phyloP scores from a whole-genome alignment of 1,140 invertebrate species.

The Littorina saxatilis region DNA sequence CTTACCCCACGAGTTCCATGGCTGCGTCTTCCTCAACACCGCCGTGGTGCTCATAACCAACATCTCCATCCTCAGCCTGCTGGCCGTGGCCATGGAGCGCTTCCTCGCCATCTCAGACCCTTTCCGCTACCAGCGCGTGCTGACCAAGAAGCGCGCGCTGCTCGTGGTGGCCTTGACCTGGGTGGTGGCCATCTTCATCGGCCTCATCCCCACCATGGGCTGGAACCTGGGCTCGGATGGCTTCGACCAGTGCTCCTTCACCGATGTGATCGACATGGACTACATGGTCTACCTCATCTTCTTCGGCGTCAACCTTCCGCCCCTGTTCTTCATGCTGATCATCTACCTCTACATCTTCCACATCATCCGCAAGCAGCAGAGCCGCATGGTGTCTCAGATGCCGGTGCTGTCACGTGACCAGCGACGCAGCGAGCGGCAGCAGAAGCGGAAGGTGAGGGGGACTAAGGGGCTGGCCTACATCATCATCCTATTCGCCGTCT shows the following conservation, averaged over 20 bases:
- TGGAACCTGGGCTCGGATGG: slow-evolving; percentile 64
- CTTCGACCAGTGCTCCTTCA: slow-evolving; percentile 60
- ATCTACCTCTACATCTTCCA: slow-evolving; percentile 71
- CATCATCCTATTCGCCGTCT: slow-evolving; percentile 65
- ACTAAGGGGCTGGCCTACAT: slow-evolving; percentile 69
- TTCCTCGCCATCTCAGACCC: slow-evolving; percentile 69
- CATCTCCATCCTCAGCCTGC: slow-evolving; percentile 70
- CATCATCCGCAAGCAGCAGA: slow-evolving; percentile 48
- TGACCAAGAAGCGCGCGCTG: slow-evolving; percentile 56
- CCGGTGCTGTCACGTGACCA: background rate
- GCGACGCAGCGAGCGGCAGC: background rate
- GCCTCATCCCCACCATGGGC: slow-evolving; percentile 68
- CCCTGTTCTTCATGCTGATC: slow-evolving; percentile 68
- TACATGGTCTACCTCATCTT: slow-evolving; percentile 74
- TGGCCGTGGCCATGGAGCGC: slow-evolving; percentile 69
- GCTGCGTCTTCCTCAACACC: slow-evolving; percentile 70
- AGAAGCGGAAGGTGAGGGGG: slow-evolving; percentile 52
- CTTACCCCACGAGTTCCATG: slow-evolving; percentile 60
- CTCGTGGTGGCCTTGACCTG: slow-evolving; percentile 56
- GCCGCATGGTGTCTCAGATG: slow-evolving; percentile 45
- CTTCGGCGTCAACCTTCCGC: slow-evolving; percentile 66
- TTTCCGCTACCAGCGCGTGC: slow-evolving; percentile 61
- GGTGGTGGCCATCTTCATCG: slow-evolving; percentile 62
- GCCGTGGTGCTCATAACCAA: slow-evolving; percentile 71
- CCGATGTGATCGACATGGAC: slow-evolving; percentile 66